Base-by-base conservation (phyloP, 2,888 invertebrate species). In the Choristoneura rosaceana region DNA sequence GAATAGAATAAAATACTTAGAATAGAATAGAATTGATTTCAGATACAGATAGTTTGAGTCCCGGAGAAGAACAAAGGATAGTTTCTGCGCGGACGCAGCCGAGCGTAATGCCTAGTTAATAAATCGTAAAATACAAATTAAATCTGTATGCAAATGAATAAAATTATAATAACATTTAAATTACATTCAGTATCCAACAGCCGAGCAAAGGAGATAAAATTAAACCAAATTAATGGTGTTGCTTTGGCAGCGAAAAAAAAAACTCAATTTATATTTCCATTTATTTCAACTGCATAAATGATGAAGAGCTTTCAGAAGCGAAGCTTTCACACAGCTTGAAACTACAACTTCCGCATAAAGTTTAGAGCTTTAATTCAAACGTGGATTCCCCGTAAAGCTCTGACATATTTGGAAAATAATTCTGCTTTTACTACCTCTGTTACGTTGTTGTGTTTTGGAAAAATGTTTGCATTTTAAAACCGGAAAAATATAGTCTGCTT, bases 291-390 rank as follows among this genome's bases (percentile, higher is more conserved):
- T 59, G 9, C 33, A 59, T 34, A 34, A 59, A 3, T 38, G n/a
- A 59, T 12, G n/a, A 38, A 59, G 8, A 59, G 59, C 38, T 59
- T 58, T 14, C 59, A 43, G 38, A 38, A 38, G 43, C 9, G 59
- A 33, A n/a, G 14, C n/a, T 59, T n/a, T 14, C 14, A 34, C 8
- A n/a, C 33, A 34, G 34, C 59, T 33, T 34, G 59, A 38, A 59
- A 38, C 59, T 38, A 33, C 34, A 59, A 34, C 59, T 59, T 34
- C 34, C 34, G 38, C 38, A 59, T 59, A 38, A 59, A 59, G 14
- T 38, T 59, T 34, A 33, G 34, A 59, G 59, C 15, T 59, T 59
- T 59, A n/a, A 59, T 59, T 34, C 59, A 59, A 34, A 38, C 2
- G n/a, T 8, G 15, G 15, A 59, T 59, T 59, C 34, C 38, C n/a